Evolutionary conservation across 2,888 invertebrate species (phyloP).

Genomic region (Lordiphosa andalusiaca): DNA sequence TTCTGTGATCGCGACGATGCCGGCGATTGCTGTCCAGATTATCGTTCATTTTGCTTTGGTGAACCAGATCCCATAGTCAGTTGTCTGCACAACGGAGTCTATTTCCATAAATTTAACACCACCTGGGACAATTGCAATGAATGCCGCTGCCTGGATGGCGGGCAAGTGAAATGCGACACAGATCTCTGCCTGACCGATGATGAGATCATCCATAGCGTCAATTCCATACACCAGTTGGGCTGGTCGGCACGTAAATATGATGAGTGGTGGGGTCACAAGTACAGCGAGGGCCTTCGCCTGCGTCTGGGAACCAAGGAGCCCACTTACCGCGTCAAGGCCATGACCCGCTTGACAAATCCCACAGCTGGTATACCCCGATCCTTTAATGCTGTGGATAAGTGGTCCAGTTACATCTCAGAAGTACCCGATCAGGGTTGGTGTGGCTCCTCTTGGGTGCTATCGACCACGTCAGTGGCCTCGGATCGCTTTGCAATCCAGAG

Average conservation of each 20-base stretch:
- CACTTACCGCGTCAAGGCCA: conserved; percentile 77
- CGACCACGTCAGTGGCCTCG: conserved; percentile 89
- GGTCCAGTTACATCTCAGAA: conserved; percentile 87
- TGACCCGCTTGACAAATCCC: conserved; percentile 76
- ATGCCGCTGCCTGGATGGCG: conserved; percentile 83
- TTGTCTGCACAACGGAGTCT: conserved; percentile 82
- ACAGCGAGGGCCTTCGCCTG: conserved; percentile 88
- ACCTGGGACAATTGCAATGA: conserved; percentile 86
- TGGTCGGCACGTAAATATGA: conserved; percentile 92
- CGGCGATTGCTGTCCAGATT: conserved; percentile 96
- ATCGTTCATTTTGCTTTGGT: conserved; percentile 86
- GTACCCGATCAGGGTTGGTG: conserved; percentile 88
- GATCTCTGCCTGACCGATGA: conserved; percentile 89
- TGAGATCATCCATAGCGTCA: conserved; percentile 85
- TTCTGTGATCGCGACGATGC: conserved; percentile 89
- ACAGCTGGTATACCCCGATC: conserved; percentile 82
- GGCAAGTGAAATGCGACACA: conserved; percentile 83
- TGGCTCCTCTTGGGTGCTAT: conserved; percentile 96
- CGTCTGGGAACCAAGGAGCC: conserved; percentile 85
- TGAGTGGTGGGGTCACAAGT: conserved; percentile 90
- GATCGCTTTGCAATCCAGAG: conserved; percentile 93
- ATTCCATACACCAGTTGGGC: conserved; percentile 82
- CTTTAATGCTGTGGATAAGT: conserved; percentile 89
- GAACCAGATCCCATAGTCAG: conserved; percentile 64
- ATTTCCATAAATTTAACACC: conserved; percentile 81